Conservation (phyloP, 2,113 vertebrate genomes). For the Erythrocercus mccallii region DNA sequence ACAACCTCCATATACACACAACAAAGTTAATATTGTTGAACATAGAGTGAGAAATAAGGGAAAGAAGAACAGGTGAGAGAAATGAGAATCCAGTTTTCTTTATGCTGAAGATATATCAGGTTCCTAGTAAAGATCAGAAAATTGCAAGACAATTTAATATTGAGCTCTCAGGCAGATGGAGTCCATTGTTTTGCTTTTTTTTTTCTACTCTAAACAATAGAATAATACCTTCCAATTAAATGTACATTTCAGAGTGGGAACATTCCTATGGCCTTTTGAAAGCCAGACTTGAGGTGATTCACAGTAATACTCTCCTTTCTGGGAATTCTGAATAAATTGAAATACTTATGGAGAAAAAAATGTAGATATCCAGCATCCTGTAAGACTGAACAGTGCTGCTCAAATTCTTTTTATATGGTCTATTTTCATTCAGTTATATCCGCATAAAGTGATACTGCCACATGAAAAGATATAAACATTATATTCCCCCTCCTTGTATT, state of each 20-base stretch:
- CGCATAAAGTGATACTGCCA: background rate
- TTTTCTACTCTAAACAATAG: background rate
- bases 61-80: background rate
- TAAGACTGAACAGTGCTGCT: background rate
- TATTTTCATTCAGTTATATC: background rate
- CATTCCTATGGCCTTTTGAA: slow-evolving; percentile 17
- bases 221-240: slow-evolving; percentile 8
- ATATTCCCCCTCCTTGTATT: background rate
- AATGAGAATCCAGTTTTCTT: background rate
- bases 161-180: background rate
- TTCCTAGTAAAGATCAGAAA: background rate
- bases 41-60: background rate
- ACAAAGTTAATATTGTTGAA: background rate
- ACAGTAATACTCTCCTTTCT: background rate
- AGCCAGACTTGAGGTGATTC: background rate
- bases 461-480: background rate
- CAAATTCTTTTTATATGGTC: background rate
- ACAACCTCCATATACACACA: background rate
- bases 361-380: background rate
- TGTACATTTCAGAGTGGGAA: background rate
- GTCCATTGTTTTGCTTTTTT: background rate
- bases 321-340: background rate
- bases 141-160: background rate
- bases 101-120: background rate
- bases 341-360: background rate